These are phyloP conservation scores for Morinoia aosen DNA, from an alignment of 2,888 invertebrate species.

Conservation along the genomic window DNA sequence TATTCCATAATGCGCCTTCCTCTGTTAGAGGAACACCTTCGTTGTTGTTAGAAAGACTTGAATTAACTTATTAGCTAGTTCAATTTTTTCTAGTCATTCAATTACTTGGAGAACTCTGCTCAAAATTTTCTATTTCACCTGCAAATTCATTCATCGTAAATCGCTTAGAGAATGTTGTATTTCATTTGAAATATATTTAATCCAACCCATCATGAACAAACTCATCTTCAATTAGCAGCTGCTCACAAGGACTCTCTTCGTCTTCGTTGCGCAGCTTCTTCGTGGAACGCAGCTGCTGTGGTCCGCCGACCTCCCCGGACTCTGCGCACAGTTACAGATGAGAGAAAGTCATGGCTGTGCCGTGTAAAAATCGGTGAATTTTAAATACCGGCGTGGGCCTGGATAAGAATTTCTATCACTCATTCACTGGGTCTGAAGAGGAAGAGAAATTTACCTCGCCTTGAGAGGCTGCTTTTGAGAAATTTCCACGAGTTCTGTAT, in stretches of 20 bases:
- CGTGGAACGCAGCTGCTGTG: background rate
- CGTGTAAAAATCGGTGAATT: background rate
- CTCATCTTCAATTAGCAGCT: background rate
- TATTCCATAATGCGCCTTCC: too few relatives aligned
- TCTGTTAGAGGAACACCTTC: too few relatives aligned
- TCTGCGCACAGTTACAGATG: background rate
- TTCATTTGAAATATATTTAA: too few relatives aligned
- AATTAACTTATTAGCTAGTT: too few relatives aligned
- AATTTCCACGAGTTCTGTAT: background rate
- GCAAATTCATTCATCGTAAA: too few relatives aligned
- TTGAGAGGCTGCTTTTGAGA: too few relatives aligned
- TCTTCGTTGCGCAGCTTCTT: background rate
- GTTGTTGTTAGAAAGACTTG: too few relatives aligned
- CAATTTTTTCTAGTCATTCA: too few relatives aligned
- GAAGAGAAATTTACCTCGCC: background rate
- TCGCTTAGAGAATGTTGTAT: too few relatives aligned
- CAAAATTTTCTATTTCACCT: too few relatives aligned
- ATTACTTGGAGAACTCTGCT: too few relatives aligned
- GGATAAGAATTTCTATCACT: background rate
- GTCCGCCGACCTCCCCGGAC: background rate
- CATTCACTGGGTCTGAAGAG: background rate
- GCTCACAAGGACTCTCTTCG: background rate
- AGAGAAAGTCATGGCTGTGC: background rate
- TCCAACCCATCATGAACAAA: too few relatives aligned
- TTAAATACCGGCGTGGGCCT: background rate